These are phyloP conservation scores for Callitettix versicolor DNA, from an alignment of 1,140 invertebrate species.

Conservation along the genomic window DNA sequence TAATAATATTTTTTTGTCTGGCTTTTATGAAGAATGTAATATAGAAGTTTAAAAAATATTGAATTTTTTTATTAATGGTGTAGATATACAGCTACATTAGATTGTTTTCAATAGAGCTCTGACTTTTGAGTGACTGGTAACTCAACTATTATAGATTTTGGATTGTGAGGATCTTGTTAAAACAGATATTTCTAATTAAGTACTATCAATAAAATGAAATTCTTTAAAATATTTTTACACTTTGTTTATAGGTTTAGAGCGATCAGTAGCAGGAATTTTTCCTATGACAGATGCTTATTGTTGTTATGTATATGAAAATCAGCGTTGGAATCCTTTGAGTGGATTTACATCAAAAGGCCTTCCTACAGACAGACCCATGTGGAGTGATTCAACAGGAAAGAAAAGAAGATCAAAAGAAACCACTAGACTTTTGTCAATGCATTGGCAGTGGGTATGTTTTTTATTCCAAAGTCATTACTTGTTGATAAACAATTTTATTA, in stretches of 20 bases:
- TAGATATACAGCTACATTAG: too few species aligned
- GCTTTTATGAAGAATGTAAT: too few species aligned
- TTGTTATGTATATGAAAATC: constrained; percentile 86
- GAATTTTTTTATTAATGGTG: too few species aligned
- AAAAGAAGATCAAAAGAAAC: constrained; percentile 73
- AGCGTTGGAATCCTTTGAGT: constrained; percentile 83
- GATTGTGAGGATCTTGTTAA: too few species aligned
- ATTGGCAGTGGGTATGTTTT: constrained; percentile 74
- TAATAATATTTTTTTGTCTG: too few species aligned
- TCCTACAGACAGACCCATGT: constrained; percentile 80
- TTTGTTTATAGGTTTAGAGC: constrained; percentile 43
- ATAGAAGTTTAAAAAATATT: too few species aligned
- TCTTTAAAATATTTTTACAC: not conserved
- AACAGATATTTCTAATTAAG: too few species aligned
- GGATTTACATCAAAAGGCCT: constrained; percentile 75
- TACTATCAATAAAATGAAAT: too few species aligned
- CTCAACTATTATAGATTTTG: too few species aligned
- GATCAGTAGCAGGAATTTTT: constrained; percentile 56
- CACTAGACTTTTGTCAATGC: constrained; percentile 69
- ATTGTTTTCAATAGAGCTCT: too few species aligned
- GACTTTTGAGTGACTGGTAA: too few species aligned
- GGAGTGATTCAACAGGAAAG: constrained; percentile 76
- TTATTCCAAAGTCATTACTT: not conserved
- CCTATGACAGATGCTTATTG: constrained; percentile 71
- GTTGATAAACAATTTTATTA: not conserved